Conservation (phyloP, 2,113 vertebrate genomes). For the Phalacrocorax carbo region DNA sequence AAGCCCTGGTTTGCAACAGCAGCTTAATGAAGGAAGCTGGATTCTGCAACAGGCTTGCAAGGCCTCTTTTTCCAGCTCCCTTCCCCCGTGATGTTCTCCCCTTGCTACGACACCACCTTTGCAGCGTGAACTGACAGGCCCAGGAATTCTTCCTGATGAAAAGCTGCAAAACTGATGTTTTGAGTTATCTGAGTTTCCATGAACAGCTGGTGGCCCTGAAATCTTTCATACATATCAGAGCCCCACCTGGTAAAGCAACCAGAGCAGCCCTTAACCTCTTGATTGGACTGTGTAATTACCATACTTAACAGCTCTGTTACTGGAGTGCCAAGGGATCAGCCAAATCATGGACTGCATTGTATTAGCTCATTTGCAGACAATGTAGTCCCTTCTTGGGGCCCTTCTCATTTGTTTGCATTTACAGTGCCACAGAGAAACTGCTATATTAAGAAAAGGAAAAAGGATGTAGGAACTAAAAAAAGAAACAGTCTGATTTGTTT, state of each 20-base stretch:
- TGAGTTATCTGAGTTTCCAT: neutral
- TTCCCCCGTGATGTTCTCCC: neutral
- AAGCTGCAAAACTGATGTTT: fast-evolving
- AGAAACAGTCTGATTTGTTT: neutral
- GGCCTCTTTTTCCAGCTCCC: neutral
- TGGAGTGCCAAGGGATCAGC: neutral
- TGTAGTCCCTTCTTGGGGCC: neutral
- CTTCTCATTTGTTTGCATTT: neutral
- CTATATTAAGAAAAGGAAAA: neutral
- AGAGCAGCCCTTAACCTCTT: neutral
- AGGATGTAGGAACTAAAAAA: neutral
- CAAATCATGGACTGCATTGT: neutral
- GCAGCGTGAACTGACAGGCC: neutral
- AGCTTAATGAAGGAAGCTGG: neutral
- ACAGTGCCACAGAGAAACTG: neutral
- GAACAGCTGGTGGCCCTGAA: neutral
- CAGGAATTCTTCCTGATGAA: neutral
- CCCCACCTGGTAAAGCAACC: neutral
- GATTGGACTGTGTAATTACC: neutral
- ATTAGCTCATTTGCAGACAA: neutral
- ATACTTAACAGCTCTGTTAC: too few relatives aligned
- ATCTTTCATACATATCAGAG: neutral
- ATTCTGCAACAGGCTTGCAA: neutral
- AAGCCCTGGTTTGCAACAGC: neutral
- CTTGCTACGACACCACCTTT: neutral